Conservation (phyloP, 2,888 invertebrate genomes). For the Heliconius erato region DNA sequence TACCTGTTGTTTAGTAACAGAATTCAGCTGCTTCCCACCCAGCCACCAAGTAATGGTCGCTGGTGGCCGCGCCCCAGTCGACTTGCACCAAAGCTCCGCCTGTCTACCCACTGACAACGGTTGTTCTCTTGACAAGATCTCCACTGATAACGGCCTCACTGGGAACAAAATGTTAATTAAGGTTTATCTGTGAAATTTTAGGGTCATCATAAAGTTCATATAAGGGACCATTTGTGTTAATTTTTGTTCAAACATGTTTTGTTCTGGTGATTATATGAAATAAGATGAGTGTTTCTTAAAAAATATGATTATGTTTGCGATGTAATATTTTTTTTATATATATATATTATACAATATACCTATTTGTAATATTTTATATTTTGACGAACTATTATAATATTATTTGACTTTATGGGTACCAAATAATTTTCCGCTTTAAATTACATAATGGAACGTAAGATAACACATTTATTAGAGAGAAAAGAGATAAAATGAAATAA, state of each 20-base stretch:
- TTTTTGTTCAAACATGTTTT: conserved; percentile 17
- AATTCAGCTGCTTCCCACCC: conserved; percentile 88
- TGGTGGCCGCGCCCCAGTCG: conserved; percentile 93
- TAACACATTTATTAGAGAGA: no score
- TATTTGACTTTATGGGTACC: no score
- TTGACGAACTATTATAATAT: no score
- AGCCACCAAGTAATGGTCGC: conserved; percentile 95
- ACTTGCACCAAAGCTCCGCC: conserved; percentile 93
- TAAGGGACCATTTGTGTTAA: background rate
- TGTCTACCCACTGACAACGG: conserved; percentile 93
- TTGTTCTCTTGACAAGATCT: conserved; percentile 92
- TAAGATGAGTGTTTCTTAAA: background rate
- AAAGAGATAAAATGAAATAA: no score
- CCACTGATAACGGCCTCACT: conserved; percentile 93
- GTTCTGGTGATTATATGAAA: background rate
- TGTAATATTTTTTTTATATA: no score
- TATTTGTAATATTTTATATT: no score
- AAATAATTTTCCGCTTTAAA: background rate
- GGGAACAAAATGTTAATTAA: conserved; percentile 54
- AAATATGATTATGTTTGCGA: background rate
- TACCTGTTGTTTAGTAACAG: conserved; percentile 72
- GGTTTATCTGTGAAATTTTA: conserved; percentile 33
- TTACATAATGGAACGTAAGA: background rate
- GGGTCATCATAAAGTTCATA: conserved; percentile 20
- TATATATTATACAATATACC: no score